Base-by-base conservation (phyloP, 53 echinoderm and acorn worm species). In the Antedon mediterranea region DNA sequence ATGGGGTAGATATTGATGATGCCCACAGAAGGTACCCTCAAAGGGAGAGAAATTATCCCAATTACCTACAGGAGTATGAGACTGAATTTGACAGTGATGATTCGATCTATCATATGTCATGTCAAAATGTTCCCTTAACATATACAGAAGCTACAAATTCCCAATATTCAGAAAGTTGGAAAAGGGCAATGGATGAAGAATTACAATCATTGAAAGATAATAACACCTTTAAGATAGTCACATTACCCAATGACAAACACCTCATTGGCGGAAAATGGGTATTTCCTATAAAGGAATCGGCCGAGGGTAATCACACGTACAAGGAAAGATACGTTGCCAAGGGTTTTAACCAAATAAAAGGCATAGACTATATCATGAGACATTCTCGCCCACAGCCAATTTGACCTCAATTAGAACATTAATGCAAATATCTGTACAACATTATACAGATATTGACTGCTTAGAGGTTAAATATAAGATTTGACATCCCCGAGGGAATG, bases 181-280 rank as follows among this genome's bases (percentile, higher is more conserved):
- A 85, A 34, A 74, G 71, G 34, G 85, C 85, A 31, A 85, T 85
- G 85, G 70, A 75, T 33, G 79, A 80, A 3, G 85, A 80, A 74
- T 74, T 80, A 33, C 27, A 75, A 32, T 42, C 79, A 0, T 71
- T 79, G 0, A 34, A 84, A 37, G 75, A 79, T 32, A 84, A 85
- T n/a, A 28, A 42, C 28, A 78, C 84, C n/a, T 84, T 84, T 28
- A 43, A 79, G 4, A 27, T 84, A 27, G 75, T 75, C 5, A 84
- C 20, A 14, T 79, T 75, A 44, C 84, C 84, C 42, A 33, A 43
- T 8, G 75, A 70, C 80, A 85, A 42, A 73, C 41, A 74, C 29
- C 0, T 32, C 18, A 75, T 78, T 30, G 84, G 84, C 28, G 33
- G 78, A 11, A 43, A 27, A 23, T 82, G 78, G 83, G 83, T 78